These are phyloP conservation scores for Stomatorhinus walkeri DNA, from an alignment of 2,797 vertebrate genomes.

Conservation along the genomic window DNA sequence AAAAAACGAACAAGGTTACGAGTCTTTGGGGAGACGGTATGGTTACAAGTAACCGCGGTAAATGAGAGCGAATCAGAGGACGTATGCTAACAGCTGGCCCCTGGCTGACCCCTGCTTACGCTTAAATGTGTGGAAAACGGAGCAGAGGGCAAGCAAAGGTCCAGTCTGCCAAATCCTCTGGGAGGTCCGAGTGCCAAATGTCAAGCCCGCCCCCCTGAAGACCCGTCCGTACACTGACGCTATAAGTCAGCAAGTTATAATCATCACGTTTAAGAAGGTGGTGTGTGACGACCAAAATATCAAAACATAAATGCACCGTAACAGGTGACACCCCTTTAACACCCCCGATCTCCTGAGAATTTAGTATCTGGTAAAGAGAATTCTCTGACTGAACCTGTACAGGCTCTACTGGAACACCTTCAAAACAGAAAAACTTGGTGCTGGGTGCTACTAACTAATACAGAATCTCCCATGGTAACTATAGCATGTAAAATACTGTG, in stretches of 20 bases:
- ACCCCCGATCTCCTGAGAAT: background rate
- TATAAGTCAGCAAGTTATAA: background rate
- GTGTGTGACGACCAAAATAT: background rate
- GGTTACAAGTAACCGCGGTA: background rate
- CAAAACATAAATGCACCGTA: background rate
- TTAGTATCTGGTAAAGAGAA: background rate
- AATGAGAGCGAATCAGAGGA: background rate
- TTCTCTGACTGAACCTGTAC: background rate
- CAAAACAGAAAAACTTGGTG: background rate
- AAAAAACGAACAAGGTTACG: background rate
- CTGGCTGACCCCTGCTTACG: background rate
- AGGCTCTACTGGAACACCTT: background rate
- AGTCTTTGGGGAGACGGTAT: background rate
- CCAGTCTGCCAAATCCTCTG: background rate
- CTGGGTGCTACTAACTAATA: background rate
- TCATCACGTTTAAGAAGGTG: background rate
- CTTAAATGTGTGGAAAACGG: background rate
- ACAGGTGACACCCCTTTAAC: background rate
- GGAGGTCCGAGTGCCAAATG: background rate
- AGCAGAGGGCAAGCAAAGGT: background rate
- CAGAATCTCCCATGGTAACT: background rate
- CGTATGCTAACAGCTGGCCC: background rate
- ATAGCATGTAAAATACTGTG: background rate
- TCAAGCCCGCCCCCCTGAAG: background rate
- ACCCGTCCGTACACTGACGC: background rate